These are phyloP conservation scores for Gonioctena quinquepunctata DNA, from an alignment of 1,140 invertebrate species.

Conservation along the genomic window DNA sequence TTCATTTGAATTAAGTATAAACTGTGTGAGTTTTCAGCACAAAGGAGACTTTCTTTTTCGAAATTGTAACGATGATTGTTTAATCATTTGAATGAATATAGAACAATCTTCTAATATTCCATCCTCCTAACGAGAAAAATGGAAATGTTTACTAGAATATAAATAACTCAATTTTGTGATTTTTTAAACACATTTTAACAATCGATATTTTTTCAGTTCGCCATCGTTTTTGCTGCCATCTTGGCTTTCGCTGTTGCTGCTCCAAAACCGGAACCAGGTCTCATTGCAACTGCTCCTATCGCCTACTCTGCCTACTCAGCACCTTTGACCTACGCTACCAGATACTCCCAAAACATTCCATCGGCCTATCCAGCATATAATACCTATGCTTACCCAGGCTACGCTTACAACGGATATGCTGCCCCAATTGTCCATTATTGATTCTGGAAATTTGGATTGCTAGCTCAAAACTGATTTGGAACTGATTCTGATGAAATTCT, in stretches of 20 bases:
- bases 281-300: slow-evolving; percentile 9
- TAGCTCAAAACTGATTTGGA: too few species aligned
- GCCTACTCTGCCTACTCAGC: slow-evolving; percentile 27
- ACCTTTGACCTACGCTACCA: slow-evolving; percentile 21
- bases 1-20: too few species aligned
- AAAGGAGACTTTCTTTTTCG: too few species aligned
- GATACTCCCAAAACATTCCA: neutral
- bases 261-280: slow-evolving; percentile 29
- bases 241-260: slow-evolving; percentile 28
- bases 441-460: neutral
- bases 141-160: too few species aligned
- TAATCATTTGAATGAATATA: too few species aligned
- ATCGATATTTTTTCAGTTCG: slow-evolving; percentile 10
- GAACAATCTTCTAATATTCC: too few species aligned
- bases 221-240: slow-evolving; percentile 22
- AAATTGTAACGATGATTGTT: too few species aligned
- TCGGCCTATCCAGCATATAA: neutral
- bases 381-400: neutral
- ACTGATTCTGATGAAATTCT: too few species aligned
- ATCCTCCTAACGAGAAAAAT: too few species aligned
- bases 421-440: neutral
- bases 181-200: neutral
- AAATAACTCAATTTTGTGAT: neutral
- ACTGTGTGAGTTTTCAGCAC: too few species aligned
- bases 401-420: too few species aligned